Percentiles rank a stretch among this genome's conserved stretches.
Conservation (phyloP, 2,113 vertebrate genomes). For the crab-eating macaque (Macaca fascicularis) region T2T-MFA8v1.1 NC_088388.1:17267501-17268000, state of each 20-base stretch:
- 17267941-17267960: neutral
- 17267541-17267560: neutral
- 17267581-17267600: neutral
- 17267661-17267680: neutral
- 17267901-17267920: neutral
- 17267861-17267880: neutral
- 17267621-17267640: neutral
- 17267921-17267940: neutral
- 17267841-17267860: neutral
- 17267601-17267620: neutral
- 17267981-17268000: neutral
- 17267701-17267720: neutral
- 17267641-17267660: neutral
- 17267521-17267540: neutral
- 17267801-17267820: neutral
- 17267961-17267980: neutral
- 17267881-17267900: neutral
- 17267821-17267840: neutral
- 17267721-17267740: neutral
- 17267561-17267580: neutral
- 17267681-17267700: neutral
- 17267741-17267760: neutral
- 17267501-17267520: neutral
- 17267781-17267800: neutral
- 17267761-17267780: neutral